These are phyloP conservation scores for Struthidea cinerea DNA, from an alignment of 2,113 vertebrate species.

Conservation along the genomic window DNA sequence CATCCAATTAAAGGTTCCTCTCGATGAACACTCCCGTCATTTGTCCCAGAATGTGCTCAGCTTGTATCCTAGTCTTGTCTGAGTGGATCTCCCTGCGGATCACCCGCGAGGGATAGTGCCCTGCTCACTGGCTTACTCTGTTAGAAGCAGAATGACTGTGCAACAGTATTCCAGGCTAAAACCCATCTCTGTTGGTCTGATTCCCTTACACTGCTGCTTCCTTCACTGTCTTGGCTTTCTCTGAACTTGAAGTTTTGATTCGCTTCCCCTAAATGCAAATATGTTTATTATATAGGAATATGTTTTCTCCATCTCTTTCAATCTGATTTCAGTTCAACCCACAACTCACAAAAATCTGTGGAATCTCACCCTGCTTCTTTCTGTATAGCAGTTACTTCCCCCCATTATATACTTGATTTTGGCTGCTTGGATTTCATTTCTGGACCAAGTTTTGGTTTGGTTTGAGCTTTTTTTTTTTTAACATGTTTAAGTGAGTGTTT, in stretches of 20 bases:
- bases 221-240: neutral
- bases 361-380: neutral
- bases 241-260: slow-evolving; percentile 1
- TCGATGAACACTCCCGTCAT: neutral
- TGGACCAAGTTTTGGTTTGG: slow-evolving; percentile 64
- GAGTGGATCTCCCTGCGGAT: neutral
- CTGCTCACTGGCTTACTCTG: neutral
- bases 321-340: neutral
- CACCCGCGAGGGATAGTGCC: neutral
- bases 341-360: neutral
- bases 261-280: neutral
- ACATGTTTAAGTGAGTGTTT: slow-evolving; percentile 27
- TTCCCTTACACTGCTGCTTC: neutral
- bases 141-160: slow-evolving; percentile 27
- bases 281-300: neutral
- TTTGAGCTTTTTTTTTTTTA: neutral
- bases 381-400: neutral
- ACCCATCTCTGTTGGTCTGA: neutral
- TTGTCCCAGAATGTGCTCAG: slow-evolving; percentile 28
- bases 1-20: neutral
- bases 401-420: neutral
- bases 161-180: neutral
- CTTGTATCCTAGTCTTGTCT: slow-evolving; percentile 21
- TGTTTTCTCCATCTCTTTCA: neutral
- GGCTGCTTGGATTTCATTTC: slow-evolving; percentile 50